Percentiles rank a stretch among this genome's conserved stretches.
Conservation (phyloP, 2,797 vertebrate species). For the Rhinogobio ventralis region DNA sequence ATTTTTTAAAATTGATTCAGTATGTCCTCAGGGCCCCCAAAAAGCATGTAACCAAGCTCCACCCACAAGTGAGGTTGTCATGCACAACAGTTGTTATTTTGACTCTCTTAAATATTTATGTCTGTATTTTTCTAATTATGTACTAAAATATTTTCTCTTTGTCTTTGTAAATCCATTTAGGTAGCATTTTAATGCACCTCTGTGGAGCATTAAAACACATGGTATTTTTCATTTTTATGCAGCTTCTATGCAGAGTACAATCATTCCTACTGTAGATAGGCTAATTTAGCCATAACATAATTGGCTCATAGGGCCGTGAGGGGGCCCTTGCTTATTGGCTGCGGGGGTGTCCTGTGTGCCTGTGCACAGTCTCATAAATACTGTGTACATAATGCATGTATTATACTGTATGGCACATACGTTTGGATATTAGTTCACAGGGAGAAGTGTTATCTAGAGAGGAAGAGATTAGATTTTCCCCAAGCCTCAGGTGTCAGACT, state of each 20-base stretch:
- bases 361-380: slow-evolving; percentile 20
- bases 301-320: slow-evolving; percentile 10
- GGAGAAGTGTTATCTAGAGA: slow-evolving; percentile 29
- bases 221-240: background rate
- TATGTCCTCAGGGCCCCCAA: background rate
- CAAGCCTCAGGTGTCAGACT: slow-evolving; percentile 21
- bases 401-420: background rate
- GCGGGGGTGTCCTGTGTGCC: slow-evolving; percentile 20
- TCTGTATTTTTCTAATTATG: background rate
- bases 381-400: background rate
- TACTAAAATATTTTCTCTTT: background rate
- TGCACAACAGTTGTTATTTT: background rate
- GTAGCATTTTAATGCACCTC: background rate
- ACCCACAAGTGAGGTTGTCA: background rate
- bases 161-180: background rate
- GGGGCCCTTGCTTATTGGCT: background rate
- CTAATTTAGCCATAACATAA: slow-evolving; percentile 5
- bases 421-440: background rate
- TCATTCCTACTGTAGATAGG: background rate
- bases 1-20: too few species aligned
- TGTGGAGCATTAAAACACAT: background rate
- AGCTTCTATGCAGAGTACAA: slow-evolving; percentile 11
- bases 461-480: slow-evolving; percentile 31
- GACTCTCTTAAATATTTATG: background rate
- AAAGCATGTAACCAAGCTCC: background rate